These are phyloP conservation scores for Dimorphilus gyrociliatus DNA, from an alignment of 2,888 invertebrate species.

Conservation along the genomic window DNA sequence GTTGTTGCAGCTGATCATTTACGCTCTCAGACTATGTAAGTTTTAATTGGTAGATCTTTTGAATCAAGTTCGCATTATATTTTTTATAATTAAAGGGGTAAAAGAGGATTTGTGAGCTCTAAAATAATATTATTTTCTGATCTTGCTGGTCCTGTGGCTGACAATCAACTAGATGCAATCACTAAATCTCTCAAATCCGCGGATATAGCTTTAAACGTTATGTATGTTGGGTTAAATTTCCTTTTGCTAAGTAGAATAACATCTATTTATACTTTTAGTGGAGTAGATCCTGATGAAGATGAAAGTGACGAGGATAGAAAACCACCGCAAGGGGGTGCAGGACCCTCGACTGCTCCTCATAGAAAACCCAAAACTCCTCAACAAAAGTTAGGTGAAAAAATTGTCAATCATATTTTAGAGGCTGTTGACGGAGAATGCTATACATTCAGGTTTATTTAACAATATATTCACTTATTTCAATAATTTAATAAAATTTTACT, in stretches of 20 bases:
- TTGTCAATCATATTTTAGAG: conserved; percentile 27
- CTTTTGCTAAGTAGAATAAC: neutral
- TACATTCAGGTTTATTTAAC: conserved; percentile 33
- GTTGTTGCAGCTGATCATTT: conserved; percentile 37
- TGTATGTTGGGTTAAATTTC: conserved; percentile 40
- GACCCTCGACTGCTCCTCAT: conserved; percentile 12
- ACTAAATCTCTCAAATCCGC: conserved; percentile 44
- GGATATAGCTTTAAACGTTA: conserved; percentile 47
- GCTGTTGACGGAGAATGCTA: conserved; percentile 34
- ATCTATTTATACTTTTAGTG: neutral
- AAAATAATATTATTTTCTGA: conserved; percentile 52
- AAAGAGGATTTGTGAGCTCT: conserved; percentile 36
- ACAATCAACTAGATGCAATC: conserved; percentile 42
- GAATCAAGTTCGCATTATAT: conserved; percentile 1
- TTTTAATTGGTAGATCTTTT: no score
- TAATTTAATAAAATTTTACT: neutral
- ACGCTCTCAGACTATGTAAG: no score
- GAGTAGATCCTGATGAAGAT: conserved; percentile 25
- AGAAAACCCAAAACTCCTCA: conserved; percentile 26
- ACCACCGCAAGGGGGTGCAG: conserved; percentile 5
- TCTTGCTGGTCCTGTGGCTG: conserved; percentile 42
- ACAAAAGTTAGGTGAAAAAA: conserved; percentile 25
- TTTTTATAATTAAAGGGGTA: conserved; percentile 23
- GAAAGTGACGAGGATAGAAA: conserved; percentile 19
- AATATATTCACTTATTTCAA: no score